Conservation (phyloP, 2,888 invertebrate species). For the Lutraria lutraria region DNA sequence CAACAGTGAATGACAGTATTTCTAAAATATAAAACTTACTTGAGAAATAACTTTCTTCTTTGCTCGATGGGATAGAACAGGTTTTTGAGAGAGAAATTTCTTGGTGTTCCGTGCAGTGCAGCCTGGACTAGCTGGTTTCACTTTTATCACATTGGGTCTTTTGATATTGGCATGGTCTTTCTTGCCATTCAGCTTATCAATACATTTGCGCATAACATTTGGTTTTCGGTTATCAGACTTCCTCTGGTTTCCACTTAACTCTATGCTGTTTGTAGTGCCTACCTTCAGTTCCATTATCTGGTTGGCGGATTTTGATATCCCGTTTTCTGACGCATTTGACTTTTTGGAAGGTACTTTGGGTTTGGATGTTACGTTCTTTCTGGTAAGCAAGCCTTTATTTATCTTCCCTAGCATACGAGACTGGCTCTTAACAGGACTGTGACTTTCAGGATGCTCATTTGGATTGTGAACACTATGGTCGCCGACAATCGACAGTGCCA, state of each 20-base stretch:
- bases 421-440: neutral
- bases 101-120: neutral
- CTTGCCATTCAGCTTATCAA: neutral
- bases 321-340: neutral
- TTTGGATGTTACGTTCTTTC: neutral
- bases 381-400: neutral
- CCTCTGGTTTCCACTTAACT: neutral
- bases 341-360: neutral
- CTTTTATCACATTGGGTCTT: neutral
- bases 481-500: too few relatives aligned
- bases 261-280: neutral
- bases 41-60: neutral
- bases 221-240: neutral
- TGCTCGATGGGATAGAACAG: neutral
- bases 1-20: neutral
- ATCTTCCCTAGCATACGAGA: neutral
- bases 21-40: neutral
- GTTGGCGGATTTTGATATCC: neutral
- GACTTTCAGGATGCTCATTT: neutral
- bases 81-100: neutral
- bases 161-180: neutral
- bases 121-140: neutral
- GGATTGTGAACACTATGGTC: too few relatives aligned
- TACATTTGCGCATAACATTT: neutral
- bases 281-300: neutral